These are phyloP conservation scores for Selenia dentaria DNA, from an alignment of 2,888 invertebrate genomes.

Conservation along the genomic window DNA sequence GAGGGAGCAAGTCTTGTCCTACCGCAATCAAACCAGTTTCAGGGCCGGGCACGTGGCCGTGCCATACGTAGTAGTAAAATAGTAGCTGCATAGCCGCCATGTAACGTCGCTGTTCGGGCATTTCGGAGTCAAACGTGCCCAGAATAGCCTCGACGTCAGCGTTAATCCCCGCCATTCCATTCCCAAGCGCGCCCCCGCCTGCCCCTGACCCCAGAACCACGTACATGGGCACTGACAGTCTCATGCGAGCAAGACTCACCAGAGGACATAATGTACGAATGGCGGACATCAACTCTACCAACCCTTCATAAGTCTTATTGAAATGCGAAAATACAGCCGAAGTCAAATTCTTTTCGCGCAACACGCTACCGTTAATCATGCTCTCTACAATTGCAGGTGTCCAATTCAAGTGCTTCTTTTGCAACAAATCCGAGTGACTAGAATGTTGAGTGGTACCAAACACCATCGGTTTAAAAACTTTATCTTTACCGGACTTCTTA, in stretches of 20 bases:
- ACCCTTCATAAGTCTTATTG: conserved; percentile 87
- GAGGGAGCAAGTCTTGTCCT: conserved; percentile 88
- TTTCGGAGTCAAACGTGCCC: conserved; percentile 89
- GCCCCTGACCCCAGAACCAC: conserved; percentile 88
- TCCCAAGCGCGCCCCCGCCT: conserved; percentile 65
- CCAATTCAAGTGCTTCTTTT: conserved; percentile 86
- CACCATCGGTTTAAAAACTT: conserved; percentile 81
- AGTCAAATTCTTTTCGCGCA: conserved; percentile 86
- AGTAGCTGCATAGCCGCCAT: conserved; percentile 92
- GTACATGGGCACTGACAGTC: conserved; percentile 88
- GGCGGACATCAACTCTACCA: conserved; percentile 90
- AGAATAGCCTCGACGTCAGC: conserved; percentile 92
- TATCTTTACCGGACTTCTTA: conserved; percentile 69
- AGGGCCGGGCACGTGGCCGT: conserved; percentile 88
- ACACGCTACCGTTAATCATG: conserved; percentile 86
- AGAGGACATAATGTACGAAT: conserved; percentile 92
- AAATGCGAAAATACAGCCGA: conserved; percentile 87
- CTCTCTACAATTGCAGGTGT: conserved; percentile 86
- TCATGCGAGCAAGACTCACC: conserved; percentile 86
- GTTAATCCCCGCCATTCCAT: conserved; percentile 72
- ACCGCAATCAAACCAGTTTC: conserved; percentile 87
- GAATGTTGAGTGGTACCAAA: conserved; percentile 91
- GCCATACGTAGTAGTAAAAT: conserved; percentile 92
- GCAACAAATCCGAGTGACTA: conserved; percentile 86
- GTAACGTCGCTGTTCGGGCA: conserved; percentile 89